Conservation (phyloP, 2,113 vertebrate species). For the Hemibagrus wyckioides region DNA sequence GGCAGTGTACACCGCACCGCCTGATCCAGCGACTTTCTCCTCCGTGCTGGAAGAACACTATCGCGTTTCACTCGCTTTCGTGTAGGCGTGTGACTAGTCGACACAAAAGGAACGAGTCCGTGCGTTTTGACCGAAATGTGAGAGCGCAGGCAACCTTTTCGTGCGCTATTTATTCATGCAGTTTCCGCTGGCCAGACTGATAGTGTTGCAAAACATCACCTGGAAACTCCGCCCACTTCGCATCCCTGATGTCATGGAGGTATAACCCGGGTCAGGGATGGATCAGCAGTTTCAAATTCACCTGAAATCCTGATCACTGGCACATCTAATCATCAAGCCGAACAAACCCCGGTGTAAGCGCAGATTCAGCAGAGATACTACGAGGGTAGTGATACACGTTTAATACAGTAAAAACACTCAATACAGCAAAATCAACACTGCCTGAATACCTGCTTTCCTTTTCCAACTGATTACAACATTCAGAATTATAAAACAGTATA, state of each 20-base stretch:
- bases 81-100: neutral
- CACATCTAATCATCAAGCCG: neutral
- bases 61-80: constrained; percentile 16
- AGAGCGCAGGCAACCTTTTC: neutral
- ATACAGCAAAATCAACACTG: neutral
- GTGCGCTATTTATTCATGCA: neutral
- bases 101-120: neutral
- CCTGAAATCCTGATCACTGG: constrained; percentile 6
- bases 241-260: constrained; percentile 57
- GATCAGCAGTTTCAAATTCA: constrained; percentile 63
- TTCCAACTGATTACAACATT: neutral
- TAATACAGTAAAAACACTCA: neutral
- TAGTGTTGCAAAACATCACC: constrained; percentile 28
- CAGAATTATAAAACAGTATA: neutral
- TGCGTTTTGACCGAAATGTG: constrained; percentile 31
- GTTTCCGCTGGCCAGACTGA: neutral
- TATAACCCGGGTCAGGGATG: constrained; percentile 62
- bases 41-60: neutral
- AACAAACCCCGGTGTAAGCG: neutral
- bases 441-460: neutral
- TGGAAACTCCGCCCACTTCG: constrained; percentile 18
- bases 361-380: neutral
- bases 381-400: neutral
- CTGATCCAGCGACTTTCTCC: neutral
- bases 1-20: neutral